phyloP scores from a whole-genome alignment of 2,888 invertebrate species.

The Netelia melanura region DNA sequence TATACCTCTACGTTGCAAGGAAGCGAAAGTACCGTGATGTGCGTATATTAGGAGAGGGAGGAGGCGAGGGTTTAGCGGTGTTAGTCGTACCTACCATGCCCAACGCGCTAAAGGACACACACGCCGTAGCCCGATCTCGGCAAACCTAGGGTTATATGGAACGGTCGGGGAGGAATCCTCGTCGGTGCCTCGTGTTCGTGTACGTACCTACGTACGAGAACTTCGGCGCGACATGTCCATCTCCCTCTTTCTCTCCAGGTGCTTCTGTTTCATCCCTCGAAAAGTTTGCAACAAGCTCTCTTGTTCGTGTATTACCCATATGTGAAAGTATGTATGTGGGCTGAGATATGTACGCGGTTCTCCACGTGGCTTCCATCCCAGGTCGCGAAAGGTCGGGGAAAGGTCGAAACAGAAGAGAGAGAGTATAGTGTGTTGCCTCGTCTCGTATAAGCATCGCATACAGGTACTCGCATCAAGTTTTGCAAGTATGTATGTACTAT shows the following conservation, averaged over 20 bases:
- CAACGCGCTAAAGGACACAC: constrained; percentile 43
- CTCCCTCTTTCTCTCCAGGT: constrained; percentile 26
- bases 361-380: constrained; percentile 62
- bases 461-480: constrained; percentile 51
- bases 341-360: constrained; percentile 39
- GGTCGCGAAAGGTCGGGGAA: constrained; percentile 59
- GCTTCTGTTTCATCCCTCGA: constrained; percentile 38
- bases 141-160: constrained; percentile 55
- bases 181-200: constrained; percentile 40
- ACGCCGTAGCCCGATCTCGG: constrained; percentile 28
- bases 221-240: constrained; percentile 55
- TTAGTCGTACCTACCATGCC: constrained; percentile 34
- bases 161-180: constrained; percentile 43
- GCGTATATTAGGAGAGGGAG: not conserved
- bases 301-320: constrained; percentile 4
- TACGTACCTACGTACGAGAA: constrained; percentile 42
- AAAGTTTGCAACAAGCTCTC: constrained; percentile 61
- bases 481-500: constrained; percentile 15
- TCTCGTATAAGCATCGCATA: constrained; percentile 22
- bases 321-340: constrained; percentile 26
- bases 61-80: not conserved
- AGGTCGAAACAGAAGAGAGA: constrained; percentile 28
- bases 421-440: not conserved
- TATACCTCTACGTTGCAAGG: constrained; percentile 43
- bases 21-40: constrained; percentile 24